phyloP scores from a whole-genome alignment of 1,140 invertebrate genomes.

The Yoshiicerus persimilis region DNA sequence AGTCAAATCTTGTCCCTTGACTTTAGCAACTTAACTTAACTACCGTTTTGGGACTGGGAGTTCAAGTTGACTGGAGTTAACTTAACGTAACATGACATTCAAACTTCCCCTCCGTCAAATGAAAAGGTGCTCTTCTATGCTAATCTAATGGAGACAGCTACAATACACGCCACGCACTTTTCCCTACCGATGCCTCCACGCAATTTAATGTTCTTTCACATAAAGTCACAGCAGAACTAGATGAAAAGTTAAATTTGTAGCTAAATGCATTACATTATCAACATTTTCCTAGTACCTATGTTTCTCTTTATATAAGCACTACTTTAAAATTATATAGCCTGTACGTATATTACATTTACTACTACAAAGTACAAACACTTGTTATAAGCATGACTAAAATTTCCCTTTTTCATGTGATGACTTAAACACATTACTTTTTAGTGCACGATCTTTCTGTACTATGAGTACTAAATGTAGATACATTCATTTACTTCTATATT shows the following conservation, averaged over 20 bases:
- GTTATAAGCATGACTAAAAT: not conserved
- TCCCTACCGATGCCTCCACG: not conserved
- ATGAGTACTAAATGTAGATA: too few species aligned
- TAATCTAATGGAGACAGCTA: not conserved
- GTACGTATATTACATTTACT: too few species aligned
- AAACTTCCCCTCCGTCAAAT: not conserved
- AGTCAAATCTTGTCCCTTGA: not conserved
- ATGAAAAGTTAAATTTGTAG: not conserved
- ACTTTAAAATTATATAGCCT: too few species aligned
- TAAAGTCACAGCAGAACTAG: not conserved
- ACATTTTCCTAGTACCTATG: not conserved
- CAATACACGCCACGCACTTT: not conserved
- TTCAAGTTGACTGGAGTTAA: not conserved
- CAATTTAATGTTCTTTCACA: not conserved
- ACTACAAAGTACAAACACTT: not conserved
- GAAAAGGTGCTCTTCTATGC: not conserved
- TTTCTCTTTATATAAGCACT: too few species aligned
- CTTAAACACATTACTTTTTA: not conserved
- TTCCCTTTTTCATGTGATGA: not conserved
- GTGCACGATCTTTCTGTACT: not conserved
- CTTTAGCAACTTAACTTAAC: slow-evolving; percentile 1
- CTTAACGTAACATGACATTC: not conserved
- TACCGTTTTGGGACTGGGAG: not conserved
- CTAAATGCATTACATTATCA: not conserved
- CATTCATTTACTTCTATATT: not conserved